Base-by-base conservation (phyloP, 2,888 invertebrate species). In the Netelia inedita region DNA sequence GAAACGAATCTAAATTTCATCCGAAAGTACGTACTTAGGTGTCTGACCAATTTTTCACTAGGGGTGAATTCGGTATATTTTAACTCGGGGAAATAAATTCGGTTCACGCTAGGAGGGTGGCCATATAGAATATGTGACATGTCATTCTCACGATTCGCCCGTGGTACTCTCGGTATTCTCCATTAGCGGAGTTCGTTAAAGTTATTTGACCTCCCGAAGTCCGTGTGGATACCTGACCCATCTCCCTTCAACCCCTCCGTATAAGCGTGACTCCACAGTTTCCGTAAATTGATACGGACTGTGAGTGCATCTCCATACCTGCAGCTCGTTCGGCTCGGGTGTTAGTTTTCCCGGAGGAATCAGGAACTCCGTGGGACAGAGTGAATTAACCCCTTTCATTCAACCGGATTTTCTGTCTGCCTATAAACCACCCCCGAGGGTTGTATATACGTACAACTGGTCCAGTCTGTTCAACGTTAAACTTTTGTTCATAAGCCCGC, bases 131-230 rank as follows among this genome's bases (percentile, higher is more conserved):
- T 65, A 65, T 63, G 72, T 59, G 46, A 66, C 59, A 57, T 14
- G 50, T 61, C 41, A 16, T 35, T 72, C 65, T 74, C 73, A 66
- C 61, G 55, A 57, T 55, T 74, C 61, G 73, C 73, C 21, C 68
- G 50, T 69, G 43, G 14, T 79, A 74, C 69, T 57, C 59, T 55
- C 57, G 79, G 83, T 55, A 57, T 69, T 74, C 78, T 74, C 74
- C 83, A 79, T 83, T 71, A 79, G 63, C 19, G 69, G 35, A 74
- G 79, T 79, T 79, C 69, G 74, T 74, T 69, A 71, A 83, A 83
- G 83, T 83, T 79, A 68, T 74, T 79, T 69, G 76, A 71, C 46
- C 43, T 6, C 35, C 59, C 43, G 57, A 21, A 23, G 50, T 53
- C 21, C 79, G 55, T 57, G 46, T 68, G 57, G 65, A 68, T 46